phyloP scores from a whole-genome alignment of 2,888 invertebrate genomes.

The Podotricha telesiphe region DNA sequence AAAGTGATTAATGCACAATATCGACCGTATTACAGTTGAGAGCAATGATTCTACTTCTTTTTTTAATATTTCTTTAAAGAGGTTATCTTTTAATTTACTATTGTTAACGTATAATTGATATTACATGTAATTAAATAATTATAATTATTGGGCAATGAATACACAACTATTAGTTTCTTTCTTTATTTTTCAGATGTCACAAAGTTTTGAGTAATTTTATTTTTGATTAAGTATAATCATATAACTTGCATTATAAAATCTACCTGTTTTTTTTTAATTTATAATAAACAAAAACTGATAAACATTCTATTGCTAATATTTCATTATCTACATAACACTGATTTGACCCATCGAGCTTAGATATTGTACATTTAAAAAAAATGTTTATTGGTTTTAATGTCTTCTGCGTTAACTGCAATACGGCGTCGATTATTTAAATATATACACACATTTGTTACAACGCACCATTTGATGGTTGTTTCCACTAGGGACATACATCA shows the following conservation, averaged over 20 bases:
- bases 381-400: conserved; percentile 12
- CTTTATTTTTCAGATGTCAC: background rate
- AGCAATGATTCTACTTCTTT: background rate
- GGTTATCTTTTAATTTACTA: too few species aligned
- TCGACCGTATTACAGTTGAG: conserved; percentile 25
- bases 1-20: conserved; percentile 30
- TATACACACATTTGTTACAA: conserved; percentile 56
- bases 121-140: too few species aligned
- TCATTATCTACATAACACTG: conserved; percentile 14
- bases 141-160: too few species aligned
- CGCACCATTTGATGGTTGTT: conserved; percentile 76
- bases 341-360: conserved; percentile 24
- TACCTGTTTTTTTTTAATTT: background rate
- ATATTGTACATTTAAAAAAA: conserved; percentile 14
- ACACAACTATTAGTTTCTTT: too few species aligned
- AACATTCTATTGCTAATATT: conserved; percentile 14
- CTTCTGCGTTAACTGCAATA: conserved; percentile 24
- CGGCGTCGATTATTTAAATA: conserved; percentile 27
- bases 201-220: too few species aligned
- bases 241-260: too few species aligned
- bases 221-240: too few species aligned
- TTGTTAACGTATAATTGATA: too few species aligned
- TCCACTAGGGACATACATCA: conserved; percentile 33
- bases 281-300: conserved; percentile 10
- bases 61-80: background rate